phyloP scores from a whole-genome alignment of 2,797 vertebrate species.

The Pristis pectinata region DNA sequence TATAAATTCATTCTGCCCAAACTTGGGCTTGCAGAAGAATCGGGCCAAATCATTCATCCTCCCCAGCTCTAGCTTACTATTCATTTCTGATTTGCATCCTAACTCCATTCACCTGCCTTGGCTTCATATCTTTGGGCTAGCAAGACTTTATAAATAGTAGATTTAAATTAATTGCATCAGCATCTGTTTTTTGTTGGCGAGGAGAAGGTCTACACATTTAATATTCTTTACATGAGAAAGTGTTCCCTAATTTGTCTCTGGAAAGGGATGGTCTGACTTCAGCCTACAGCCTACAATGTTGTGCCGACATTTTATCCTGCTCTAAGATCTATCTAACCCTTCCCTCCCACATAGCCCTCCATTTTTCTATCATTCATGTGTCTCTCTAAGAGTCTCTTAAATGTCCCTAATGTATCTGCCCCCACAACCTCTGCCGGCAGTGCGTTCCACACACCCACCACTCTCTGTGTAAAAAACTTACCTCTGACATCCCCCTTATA shows the following conservation, averaged over 20 bases:
- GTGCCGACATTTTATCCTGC: no score
- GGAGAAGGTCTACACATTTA: not conserved
- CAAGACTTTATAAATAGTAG: not conserved
- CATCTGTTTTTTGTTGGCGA: not conserved
- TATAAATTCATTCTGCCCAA: not conserved
- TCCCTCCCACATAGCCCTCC: no score
- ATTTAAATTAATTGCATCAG: not conserved
- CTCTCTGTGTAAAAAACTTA: no score
- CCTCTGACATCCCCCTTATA: no score
- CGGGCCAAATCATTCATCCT: not conserved
- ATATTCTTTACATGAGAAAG: not conserved
- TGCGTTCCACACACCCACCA: no score
- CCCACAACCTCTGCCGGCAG: no score
- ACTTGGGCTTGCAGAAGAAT: not conserved
- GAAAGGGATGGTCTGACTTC: no score
- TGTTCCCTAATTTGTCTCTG: not conserved
- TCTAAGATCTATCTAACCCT: no score
- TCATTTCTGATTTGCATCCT: not conserved
- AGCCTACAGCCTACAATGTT: no score
- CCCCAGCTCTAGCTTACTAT: not conserved
- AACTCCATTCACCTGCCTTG: not conserved
- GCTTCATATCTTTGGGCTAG: not conserved
- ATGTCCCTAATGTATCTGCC: no score
- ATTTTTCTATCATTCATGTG: no score
- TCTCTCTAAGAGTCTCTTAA: no score